Conservation (phyloP, 2,888 invertebrate species). For the Hirtodrosophila alboralis region DNA sequence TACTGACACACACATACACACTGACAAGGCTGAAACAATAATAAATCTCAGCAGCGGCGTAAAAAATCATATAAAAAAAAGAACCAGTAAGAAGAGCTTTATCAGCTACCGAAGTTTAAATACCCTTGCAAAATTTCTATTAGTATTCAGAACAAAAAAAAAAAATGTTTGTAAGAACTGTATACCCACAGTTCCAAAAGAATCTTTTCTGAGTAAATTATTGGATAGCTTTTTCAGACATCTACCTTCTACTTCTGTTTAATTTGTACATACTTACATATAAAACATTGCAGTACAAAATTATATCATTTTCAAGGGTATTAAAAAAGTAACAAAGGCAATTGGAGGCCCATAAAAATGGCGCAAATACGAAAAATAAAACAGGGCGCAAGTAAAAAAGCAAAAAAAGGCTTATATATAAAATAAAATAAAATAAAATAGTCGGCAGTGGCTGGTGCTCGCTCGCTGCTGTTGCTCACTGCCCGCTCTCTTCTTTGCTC, state of each 20-base stretch:
- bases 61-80: constrained; percentile 66
- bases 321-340: constrained; percentile 65
- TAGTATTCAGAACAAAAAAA: too few relatives aligned
- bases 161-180: too few relatives aligned
- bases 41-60: constrained; percentile 64
- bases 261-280: too few relatives aligned
- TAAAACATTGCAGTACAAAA: too few relatives aligned
- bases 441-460: constrained; percentile 22
- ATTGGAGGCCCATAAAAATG: constrained; percentile 61
- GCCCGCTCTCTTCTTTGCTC: background rate
- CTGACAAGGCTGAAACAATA: constrained; percentile 57
- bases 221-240: too few relatives aligned
- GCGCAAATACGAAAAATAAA: constrained; percentile 43
- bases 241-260: too few relatives aligned
- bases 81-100: too few relatives aligned
- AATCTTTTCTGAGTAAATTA: too few relatives aligned
- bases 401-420: constrained; percentile 11
- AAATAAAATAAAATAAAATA: constrained; percentile 57
- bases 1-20: constrained; percentile 8
- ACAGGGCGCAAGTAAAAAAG: constrained; percentile 16
- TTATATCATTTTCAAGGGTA: too few relatives aligned
- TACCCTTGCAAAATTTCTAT: too few relatives aligned
- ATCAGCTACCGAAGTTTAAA: too few relatives aligned
- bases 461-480: constrained; percentile 10
- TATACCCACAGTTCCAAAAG: too few relatives aligned